Percentiles rank a stretch among this genome's conserved stretches.
Conservation (phyloP, 2,888 invertebrate genomes). For the Amblyjoppa proteus region DNA sequence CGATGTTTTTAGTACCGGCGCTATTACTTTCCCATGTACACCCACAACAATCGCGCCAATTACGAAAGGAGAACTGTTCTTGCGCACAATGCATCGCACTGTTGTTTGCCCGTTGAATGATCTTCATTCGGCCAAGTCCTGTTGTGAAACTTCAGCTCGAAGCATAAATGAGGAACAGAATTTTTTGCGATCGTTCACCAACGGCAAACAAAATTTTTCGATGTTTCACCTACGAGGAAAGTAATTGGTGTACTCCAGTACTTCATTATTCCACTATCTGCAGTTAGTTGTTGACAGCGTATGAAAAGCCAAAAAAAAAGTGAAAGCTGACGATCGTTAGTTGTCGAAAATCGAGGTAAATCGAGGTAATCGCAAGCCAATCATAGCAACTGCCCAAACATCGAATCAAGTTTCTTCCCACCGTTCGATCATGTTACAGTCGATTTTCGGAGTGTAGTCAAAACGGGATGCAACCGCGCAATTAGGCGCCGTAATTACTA, state of each 20-base stretch:
- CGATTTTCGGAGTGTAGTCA: constrained; percentile 5
- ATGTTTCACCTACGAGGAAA: background rate
- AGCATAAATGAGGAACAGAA: background rate
- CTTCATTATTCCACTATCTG: background rate
- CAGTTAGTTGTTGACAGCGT: background rate
- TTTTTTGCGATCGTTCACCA: too few relatives aligned
- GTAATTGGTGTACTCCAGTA: background rate
- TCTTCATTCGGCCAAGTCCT: background rate
- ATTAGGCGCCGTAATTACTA: background rate
- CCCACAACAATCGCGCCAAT: constrained; percentile 21
- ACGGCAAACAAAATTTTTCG: background rate
- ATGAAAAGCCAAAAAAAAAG: background rate
- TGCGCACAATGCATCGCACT: background rate
- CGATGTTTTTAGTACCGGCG: constrained; percentile 27
- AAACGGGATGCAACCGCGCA: background rate
- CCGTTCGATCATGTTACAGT: background rate
- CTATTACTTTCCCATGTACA: constrained; percentile 12
- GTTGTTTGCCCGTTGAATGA: background rate
- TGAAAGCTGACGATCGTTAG: background rate
- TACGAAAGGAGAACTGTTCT: constrained; percentile 28
- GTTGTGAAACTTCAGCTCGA: background rate
- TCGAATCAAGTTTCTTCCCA: background rate
- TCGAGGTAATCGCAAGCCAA: background rate
- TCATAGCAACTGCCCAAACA: background rate
- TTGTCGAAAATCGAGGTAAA: background rate